phyloP scores from a whole-genome alignment of 2,888 invertebrate genomes.

The Drosophila vallismaia region DNA sequence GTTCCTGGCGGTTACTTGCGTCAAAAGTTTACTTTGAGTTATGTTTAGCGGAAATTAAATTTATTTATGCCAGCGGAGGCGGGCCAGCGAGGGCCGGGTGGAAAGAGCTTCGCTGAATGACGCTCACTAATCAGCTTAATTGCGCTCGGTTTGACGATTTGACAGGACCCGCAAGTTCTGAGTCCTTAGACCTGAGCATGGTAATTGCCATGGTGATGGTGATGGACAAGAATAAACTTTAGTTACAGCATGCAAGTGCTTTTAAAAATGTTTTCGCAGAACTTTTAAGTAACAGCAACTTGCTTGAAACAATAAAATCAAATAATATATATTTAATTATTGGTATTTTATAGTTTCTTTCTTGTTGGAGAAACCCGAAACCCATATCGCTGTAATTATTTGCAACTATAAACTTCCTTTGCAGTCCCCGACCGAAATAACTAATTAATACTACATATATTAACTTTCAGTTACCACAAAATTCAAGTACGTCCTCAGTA shows the following conservation, averaged over 20 bases:
- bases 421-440: conserved; percentile 9
- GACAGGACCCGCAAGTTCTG: conserved; percentile 5
- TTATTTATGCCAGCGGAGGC: conserved; percentile 36
- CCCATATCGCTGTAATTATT: not conserved
- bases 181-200: not conserved
- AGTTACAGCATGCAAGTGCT: conserved; percentile 7
- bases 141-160: conserved; percentile 39
- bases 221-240: conserved; percentile 19
- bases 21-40: conserved; percentile 50
- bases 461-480: conserved; percentile 29
- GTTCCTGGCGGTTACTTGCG: conserved; percentile 36
- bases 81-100: not conserved
- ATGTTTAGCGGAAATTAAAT: conserved; percentile 56
- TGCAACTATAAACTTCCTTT: not conserved
- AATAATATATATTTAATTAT: too few species aligned
- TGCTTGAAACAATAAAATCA: not conserved
- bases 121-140: conserved; percentile 53
- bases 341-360: too few species aligned
- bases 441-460: conserved; percentile 31
- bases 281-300: too few species aligned
- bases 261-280: not conserved
- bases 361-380: not conserved
- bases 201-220: conserved; percentile 5
- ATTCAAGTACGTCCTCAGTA: conserved; percentile 6
- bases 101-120: conserved; percentile 27